Base-by-base conservation (phyloP, 1,140 invertebrate genomes). In the Pemphigus obesinymphae region DNA sequence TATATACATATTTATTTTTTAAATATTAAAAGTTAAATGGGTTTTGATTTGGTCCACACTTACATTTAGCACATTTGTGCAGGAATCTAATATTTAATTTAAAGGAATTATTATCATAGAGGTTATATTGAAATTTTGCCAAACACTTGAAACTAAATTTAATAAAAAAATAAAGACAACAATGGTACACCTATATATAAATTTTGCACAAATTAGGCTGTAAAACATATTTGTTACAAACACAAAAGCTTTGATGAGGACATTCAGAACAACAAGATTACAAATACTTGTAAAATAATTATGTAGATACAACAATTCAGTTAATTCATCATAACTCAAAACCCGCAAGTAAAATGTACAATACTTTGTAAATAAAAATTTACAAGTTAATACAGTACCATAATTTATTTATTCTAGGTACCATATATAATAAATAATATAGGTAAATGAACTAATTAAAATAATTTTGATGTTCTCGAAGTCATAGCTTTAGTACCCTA, bases 21-120 rank as follows among this genome's bases (percentile, higher is more conserved):
- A 1, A 50, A 50, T 73, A 50, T 29, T 50, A 1, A n/a, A 31
- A 73, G 26, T 31, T 50, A 50, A 80, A 80, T 80, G 76, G 76
- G 76, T 80, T 80, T 80, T 80, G 76, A 80, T 80, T 80, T 80
- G 76, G 76, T 80, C 76, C 76, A 80, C 76, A 43, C 55, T 80
- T 45, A 80, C 76, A 80, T 63, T 80, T 80, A 63, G 55, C 76
- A 80, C 76, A 43, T 26, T 43, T 61, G 55, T 80, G 76, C 76
- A 80, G 4, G 15, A 80, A 78, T 78, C 23, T 61, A 61, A 23
- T 7, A 61, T n/a, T 61, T 76, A 48, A 50, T 34, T 26, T 58
- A 4, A 58, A 78, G 15, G 11, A 58, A 37, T 53, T 75, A 23
- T 53, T 37, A 40, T 40, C 5, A 23, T 34, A 34, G 13, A 0